These are phyloP conservation scores for Kryptopterus vitreolus DNA, from an alignment of 2,797 vertebrate genomes.

Conservation along the genomic window DNA sequence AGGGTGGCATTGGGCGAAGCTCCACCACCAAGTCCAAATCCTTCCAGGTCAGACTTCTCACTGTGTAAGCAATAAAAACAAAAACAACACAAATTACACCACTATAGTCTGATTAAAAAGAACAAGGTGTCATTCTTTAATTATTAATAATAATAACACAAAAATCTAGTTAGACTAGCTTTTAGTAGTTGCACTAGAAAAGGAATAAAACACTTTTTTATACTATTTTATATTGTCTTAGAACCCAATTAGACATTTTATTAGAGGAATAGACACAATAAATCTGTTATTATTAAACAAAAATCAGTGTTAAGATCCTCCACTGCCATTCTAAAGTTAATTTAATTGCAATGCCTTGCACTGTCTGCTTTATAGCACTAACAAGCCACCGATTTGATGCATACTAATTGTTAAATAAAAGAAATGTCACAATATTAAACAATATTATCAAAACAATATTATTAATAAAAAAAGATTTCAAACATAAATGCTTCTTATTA, in stretches of 20 bases:
- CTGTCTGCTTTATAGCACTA: neutral
- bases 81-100: neutral
- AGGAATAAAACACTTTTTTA: neutral
- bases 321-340: neutral
- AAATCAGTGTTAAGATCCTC: neutral
- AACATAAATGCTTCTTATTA: neutral
- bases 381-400: neutral
- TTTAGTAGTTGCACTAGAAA: too few relatives aligned
- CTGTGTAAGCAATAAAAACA: slow-evolving; percentile 48
- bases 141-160: neutral
- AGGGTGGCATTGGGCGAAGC: slow-evolving; percentile 58
- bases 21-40: slow-evolving; percentile 74
- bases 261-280: too few relatives aligned
- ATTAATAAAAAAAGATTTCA: too few relatives aligned
- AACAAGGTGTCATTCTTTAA: too few relatives aligned
- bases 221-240: neutral
- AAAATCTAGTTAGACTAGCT: too few relatives aligned
- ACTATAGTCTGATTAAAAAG: neutral
- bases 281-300: neutral
- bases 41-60: slow-evolving; percentile 59
- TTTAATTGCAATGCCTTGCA: neutral
- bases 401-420: neutral
- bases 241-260: too few relatives aligned
- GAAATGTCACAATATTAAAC: neutral
- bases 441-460: too few relatives aligned